Conservation (phyloP, 2,888 invertebrate species). For the Ectropis crepuscularia region DNA sequence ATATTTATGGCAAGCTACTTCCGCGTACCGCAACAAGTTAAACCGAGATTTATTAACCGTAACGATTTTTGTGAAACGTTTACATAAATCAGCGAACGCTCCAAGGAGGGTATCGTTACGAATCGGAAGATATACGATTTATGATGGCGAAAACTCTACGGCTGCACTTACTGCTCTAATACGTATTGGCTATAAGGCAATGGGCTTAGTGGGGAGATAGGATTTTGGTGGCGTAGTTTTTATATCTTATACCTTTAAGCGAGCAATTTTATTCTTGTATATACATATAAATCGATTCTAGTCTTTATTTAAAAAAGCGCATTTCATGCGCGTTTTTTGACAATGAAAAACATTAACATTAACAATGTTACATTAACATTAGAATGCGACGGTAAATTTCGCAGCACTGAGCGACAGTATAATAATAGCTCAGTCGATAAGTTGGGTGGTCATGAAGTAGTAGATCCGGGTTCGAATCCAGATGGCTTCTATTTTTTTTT, state of each 20-base stretch:
- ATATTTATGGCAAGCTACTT: slow-evolving; percentile 60
- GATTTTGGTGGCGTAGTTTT: background rate
- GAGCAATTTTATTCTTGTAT: too few species aligned
- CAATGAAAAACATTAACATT: too few species aligned
- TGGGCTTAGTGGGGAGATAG: background rate
- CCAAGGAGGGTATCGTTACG: slow-evolving; percentile 45
- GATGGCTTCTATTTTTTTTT: too few species aligned
- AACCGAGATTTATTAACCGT: slow-evolving; percentile 72
- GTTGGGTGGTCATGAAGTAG: too few species aligned
- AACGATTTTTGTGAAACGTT: slow-evolving; percentile 71
- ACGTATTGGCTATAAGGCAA: background rate
- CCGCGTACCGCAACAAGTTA: slow-evolving; percentile 70
- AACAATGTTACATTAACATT: too few species aligned
- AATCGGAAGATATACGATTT: slow-evolving; percentile 55
- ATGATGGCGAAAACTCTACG: slow-evolving; percentile 41
- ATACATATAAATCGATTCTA: too few species aligned
- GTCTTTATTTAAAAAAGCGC: too few species aligned
- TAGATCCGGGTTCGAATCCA: too few species aligned
- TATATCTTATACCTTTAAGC: too few species aligned
- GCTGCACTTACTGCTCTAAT: slow-evolving; percentile 32
- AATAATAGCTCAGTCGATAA: too few species aligned
- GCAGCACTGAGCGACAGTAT: too few species aligned
- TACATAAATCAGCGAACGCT: slow-evolving; percentile 71
- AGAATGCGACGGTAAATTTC: too few species aligned
- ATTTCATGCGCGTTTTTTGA: background rate